These are phyloP conservation scores for Bathynomus jamesi DNA, from an alignment of 1,140 invertebrate species.

Conservation along the genomic window DNA sequence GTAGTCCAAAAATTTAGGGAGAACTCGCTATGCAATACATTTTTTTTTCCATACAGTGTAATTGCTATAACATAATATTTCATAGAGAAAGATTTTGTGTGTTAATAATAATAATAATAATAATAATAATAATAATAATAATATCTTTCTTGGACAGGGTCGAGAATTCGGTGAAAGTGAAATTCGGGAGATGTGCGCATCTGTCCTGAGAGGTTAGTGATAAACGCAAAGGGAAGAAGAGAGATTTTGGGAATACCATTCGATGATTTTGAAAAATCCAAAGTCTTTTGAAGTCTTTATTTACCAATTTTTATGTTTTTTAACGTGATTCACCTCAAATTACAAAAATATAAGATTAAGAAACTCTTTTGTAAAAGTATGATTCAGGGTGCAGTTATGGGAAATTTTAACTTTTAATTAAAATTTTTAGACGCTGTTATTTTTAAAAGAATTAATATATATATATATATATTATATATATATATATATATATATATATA, in stretches of 20 bases:
- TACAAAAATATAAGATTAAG: too few relatives aligned
- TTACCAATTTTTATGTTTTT: too few relatives aligned
- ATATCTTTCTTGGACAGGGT: constrained; percentile 15
- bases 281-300: too few relatives aligned
- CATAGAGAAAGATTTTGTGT: too few relatives aligned
- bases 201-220: constrained; percentile 25
- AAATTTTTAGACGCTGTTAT: background rate
- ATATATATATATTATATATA: constrained; percentile 8
- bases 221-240: too few relatives aligned
- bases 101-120: background rate
- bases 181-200: constrained; percentile 29
- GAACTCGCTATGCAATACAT: background rate
- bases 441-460: background rate
- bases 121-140: too few relatives aligned
- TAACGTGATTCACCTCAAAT: too few relatives aligned
- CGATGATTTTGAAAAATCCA: too few relatives aligned
- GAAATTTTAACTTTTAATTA: background rate
- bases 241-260: too few relatives aligned
- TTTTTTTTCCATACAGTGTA: background rate
- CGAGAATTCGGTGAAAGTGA: constrained; percentile 31
- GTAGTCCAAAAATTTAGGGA: background rate
- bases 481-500: constrained; percentile 1
- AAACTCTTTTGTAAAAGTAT: too few relatives aligned
- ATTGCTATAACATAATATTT: background rate
- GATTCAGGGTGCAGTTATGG: too few relatives aligned